Evolutionary conservation across 2,113 vertebrate species (phyloP), one percentile per base, ranked within the genome.

Genomic region (Phaethornis superciliosus): DNA sequence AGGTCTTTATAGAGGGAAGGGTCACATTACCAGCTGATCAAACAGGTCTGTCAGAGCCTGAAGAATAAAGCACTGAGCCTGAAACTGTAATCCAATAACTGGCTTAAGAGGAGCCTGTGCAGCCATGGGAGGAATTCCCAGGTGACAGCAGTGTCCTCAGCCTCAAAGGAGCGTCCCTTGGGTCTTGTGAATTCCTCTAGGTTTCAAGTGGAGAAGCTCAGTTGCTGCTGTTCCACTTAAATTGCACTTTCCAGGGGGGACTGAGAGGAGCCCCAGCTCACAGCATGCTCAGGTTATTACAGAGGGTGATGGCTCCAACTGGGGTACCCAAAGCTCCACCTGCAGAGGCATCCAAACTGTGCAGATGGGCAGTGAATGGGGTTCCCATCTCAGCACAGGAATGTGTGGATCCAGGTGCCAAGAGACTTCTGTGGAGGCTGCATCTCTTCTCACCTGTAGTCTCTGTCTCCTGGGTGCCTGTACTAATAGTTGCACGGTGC

Each of bases 11-110:
- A 85, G 55, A 42, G 82, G 79, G 88, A 95, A 96, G 88, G 82
- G 82, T 94, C 85, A 74, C 88, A 46, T 96, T 93, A 94, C 94
- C 69, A 63, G 71, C 85, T 85, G 76, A 93, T 93, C 81, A 90
- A 94, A 90, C 46, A 78, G 10, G 26, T 83, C 90, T 89, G 87
- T 18, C 89, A 52, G 68, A 92, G 80, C 71, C 83, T 64, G 22
- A 55, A 88, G 78, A 70, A 72, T 40, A 35, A 72, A 56, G 74
- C 18, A 2, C 7, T 60, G 74, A 93, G 70, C 47, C 64, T 3
- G 15, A 35, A 69, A 76, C 23, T 67, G 60, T 91, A 95, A 93
- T 85, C 67, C 89, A 81, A 5, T 90, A 95, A 89, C 52, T 90
- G 71, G 47, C 47, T 49, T 51, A 42, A 67, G 59, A 77, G 63